Evolutionary conservation across 1,140 invertebrate species (phyloP), one percentile per base, ranked within the genome.

Genomic region (Hycleus cichorii): DNA sequence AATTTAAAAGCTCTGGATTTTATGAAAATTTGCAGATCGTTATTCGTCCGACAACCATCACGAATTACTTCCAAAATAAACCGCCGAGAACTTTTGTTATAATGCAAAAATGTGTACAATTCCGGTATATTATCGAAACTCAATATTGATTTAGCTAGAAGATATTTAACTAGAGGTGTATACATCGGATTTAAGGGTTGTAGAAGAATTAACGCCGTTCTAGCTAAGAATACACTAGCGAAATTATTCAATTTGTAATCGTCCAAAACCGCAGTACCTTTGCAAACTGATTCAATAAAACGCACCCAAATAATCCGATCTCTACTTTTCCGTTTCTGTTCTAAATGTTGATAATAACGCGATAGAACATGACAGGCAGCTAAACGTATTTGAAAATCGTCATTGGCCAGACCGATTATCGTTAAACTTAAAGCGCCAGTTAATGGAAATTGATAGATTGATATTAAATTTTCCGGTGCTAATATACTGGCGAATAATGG

Each of bases 81-180:
- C 32, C 74, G 69, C 60, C 85, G 77, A 55, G 87, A 80, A 55
- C 87, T 79, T 1, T 87, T 71, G 47, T 86, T 81, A 4, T 82
- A 80, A 59, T 89, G 83, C 58, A 89, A 83, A 9, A 90, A 77
- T 51, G 82, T 83, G 32, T 88, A 79, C 57, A 90, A 83, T 72
- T 90, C 89, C 4, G 89, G 88, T n/a, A 90, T 82, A n/a, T 81
- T 78, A 3, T 77, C 77, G 2, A 89, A 72, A 69, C 89, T 81
- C 4, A 89, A 70, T 7, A 77, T 75, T 38, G 83, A 79, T 71
- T 88, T 89, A 0, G 86, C 82, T 65, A 85, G 79, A 6, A 91
- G 69, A 72, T 88, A 90, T 49, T 81, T 80, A 49, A 85, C 83
- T 0, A 90, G 71, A 3, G 83, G 78, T 49, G 76, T 75, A 66